A percentile compares a stretch with the other conserved stretches of the same genome.
Conservation (phyloP, 2,888 invertebrate species). For the Euzophera pinguis region DNA sequence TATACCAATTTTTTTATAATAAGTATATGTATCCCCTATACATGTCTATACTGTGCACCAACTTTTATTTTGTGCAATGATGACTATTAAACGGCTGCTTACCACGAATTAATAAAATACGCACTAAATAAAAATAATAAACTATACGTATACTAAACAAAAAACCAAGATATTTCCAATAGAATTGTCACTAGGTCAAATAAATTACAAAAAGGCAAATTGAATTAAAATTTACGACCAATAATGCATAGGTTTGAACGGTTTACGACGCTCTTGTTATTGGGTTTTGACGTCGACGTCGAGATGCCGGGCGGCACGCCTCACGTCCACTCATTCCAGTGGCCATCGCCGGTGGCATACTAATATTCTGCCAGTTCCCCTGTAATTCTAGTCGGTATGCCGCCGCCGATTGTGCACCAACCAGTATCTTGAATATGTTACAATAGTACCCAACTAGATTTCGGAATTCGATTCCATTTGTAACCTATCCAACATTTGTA, state of each 20-base stretch:
- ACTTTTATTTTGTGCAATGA: too few relatives aligned
- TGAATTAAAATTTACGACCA: slow-evolving; percentile 20
- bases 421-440: slow-evolving; percentile 73
- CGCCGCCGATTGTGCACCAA: slow-evolving; percentile 53
- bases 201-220: not conserved
- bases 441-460: slow-evolving; percentile 38
- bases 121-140: too few relatives aligned
- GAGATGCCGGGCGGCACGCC: slow-evolving; percentile 36
- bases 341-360: slow-evolving; percentile 68
- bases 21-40: too few relatives aligned
- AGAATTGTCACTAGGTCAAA: too few relatives aligned
- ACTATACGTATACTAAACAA: too few relatives aligned
- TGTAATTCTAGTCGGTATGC: slow-evolving; percentile 65
- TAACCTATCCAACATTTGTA: slow-evolving; percentile 11
- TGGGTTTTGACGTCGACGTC: slow-evolving; percentile 62
- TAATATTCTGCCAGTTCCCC: slow-evolving; percentile 69
- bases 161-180: too few relatives aligned
- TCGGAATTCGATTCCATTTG: slow-evolving; percentile 28
- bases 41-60: too few relatives aligned
- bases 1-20: too few relatives aligned
- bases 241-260: slow-evolving; percentile 22
- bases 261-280: slow-evolving; percentile 31
- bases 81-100: too few relatives aligned
- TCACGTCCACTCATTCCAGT: slow-evolving; percentile 74
- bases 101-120: too few relatives aligned